Conservation (phyloP, 2,113 vertebrate genomes). For the Aspiorhynchus laticeps region DNA sequence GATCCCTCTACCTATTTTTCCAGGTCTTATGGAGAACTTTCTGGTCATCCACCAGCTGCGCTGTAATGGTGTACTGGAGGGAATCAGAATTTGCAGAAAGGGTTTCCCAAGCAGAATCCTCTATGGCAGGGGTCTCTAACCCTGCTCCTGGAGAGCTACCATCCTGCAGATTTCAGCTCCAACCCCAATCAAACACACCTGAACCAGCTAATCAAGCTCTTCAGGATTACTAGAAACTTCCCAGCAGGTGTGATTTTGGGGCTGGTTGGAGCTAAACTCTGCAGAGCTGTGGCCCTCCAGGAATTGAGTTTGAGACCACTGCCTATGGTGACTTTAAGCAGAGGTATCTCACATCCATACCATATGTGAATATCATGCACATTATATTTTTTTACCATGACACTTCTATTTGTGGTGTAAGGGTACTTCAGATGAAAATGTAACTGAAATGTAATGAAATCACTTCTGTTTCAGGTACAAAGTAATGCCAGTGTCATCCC, state of each 20-base stretch:
- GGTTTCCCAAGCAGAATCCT: constrained; percentile 93
- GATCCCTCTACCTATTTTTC: not conserved
- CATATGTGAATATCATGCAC: not conserved
- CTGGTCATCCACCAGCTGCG: constrained; percentile 91
- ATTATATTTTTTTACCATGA: not conserved
- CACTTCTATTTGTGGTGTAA: not conserved
- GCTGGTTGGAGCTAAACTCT: too few relatives aligned
- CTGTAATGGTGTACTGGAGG: constrained; percentile 90
- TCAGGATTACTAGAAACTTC: too few relatives aligned
- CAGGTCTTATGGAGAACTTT: constrained; percentile 89
- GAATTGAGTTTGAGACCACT: too few relatives aligned
- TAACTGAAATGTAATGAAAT: constrained; percentile 6
- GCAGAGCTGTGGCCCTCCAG: too few relatives aligned
- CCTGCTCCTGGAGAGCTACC: too few relatives aligned
- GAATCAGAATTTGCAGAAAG: constrained; percentile 92
- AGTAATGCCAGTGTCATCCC: constrained; percentile 61
- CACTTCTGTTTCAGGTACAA: constrained; percentile 59
- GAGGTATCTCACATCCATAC: constrained; percentile 67
- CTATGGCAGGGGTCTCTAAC: too few relatives aligned
- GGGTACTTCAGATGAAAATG: not conserved
- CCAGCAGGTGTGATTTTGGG: too few relatives aligned
- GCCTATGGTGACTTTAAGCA: constrained; percentile 92
- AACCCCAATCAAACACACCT: too few relatives aligned
- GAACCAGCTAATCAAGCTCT: too few relatives aligned
- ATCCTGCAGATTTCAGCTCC: too few relatives aligned